Base-by-base conservation (phyloP, 2,888 invertebrate genomes). In the Cheiracanthium punctorium region DNA sequence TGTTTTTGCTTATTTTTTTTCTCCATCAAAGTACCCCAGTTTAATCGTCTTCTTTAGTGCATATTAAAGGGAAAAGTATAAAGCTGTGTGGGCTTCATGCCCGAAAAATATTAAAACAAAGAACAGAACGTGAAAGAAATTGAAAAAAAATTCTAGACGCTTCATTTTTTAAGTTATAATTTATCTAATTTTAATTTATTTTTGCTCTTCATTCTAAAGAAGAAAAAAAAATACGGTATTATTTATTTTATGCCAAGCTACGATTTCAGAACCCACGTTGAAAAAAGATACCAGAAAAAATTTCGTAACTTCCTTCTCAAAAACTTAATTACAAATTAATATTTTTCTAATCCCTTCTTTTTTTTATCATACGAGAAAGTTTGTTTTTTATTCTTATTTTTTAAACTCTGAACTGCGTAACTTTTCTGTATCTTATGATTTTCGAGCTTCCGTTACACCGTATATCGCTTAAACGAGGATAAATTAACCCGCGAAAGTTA, bases 311-410 rank as follows among this genome's bases (percentile, higher is more conserved):
- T 72, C 65, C 75, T 29, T 74, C 76, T 67, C 74, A 80, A 87
- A 87, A 87, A 87, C 87, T 87, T 87, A 87, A 87, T 87, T 87
- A 87, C 81, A 87, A 87, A 87, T 87, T 87, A 87, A 87, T 87
- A 87, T 87, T 87, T 87, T 87, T 87, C 77, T 87, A 87, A 87
- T 87, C 84, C 79, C 64, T 81, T 30, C 48, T 72, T 81, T 73
- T 73, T 43, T 73, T 73, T 43, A 70, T 70, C 69, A 48, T 30
- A 30, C 29, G 33, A 30, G 12, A 48, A 71, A 17, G 72, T 76
- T 67, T n/a, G 30, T 75, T 77, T 77, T 58, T 20, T 72, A 14
- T 77, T 32, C 24, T 30, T 86, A 75, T 80, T 82, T 75, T 85
- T 33, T 20, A 43, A 8, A 5, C 7, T 33, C 24, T 37, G n/a